Conservation (phyloP, 2,888 invertebrate species). For the Apamea epomidion region DNA sequence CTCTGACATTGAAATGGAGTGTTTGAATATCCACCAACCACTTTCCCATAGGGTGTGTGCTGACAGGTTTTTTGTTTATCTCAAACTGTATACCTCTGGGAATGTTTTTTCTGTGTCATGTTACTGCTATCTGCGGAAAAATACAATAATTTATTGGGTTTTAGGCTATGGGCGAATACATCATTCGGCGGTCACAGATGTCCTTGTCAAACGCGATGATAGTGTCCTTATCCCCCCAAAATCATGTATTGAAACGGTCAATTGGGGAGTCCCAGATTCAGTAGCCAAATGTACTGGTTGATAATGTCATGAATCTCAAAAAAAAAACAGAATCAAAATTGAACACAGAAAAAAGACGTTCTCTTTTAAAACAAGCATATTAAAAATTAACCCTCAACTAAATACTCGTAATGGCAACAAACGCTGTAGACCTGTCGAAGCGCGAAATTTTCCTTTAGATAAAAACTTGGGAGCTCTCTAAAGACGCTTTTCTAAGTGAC, state of each 20-base stretch:
- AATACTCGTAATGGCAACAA: constrained; percentile 41
- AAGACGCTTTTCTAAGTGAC: constrained; percentile 61
- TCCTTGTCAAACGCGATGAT: not conserved
- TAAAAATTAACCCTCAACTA: constrained; percentile 29
- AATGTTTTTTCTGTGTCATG: not conserved
- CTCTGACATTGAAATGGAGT: constrained; percentile 53
- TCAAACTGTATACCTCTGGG: constrained; percentile 17
- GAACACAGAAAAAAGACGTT: not conserved
- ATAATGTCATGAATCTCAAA: not conserved
- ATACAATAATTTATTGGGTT: constrained; percentile 2
- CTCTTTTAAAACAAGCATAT: not conserved
- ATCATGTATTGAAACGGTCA: constrained; percentile 16
- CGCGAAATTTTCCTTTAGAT: constrained; percentile 53
- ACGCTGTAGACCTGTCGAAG: constrained; percentile 47
- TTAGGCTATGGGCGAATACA: not conserved
- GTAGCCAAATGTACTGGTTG: not conserved
- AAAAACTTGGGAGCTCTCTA: constrained; percentile 57
- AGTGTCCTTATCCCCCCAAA: constrained; percentile 36
- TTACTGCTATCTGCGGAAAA: not conserved
- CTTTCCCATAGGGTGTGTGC: constrained; percentile 11
- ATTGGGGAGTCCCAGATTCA: constrained; percentile 1
- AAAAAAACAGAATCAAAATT: not conserved
- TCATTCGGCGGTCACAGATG: not conserved
- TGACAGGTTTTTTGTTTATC: constrained; percentile 48
- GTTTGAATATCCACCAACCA: constrained; percentile 35